Evolutionary conservation across 2,888 invertebrate genomes (phyloP).

Genomic region (Siphonodentalium dalli): DNA sequence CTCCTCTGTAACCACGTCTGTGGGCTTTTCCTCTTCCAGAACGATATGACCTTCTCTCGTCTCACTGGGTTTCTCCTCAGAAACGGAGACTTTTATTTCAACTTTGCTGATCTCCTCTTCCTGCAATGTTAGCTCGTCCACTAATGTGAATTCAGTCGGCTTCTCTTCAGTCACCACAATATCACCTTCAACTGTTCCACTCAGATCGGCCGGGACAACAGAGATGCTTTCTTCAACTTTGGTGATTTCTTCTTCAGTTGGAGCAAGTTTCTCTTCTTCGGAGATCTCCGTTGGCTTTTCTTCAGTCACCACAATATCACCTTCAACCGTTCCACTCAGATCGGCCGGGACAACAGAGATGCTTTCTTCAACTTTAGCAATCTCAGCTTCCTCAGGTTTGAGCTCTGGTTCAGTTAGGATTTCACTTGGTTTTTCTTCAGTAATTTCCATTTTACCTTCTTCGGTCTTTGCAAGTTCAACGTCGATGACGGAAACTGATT

Average conservation of each 20-base stretch:
- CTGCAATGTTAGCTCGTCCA: neutral
- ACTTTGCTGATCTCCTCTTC: conserved; percentile 3
- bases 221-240: neutral
- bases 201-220: no score
- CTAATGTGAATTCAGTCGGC: neutral
- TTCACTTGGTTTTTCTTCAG: neutral
- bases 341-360: no score
- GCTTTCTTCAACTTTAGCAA: neutral
- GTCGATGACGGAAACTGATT: no score
- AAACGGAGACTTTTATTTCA: conserved; percentile 15
- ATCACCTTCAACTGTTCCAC: neutral
- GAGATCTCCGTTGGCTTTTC: neutral
- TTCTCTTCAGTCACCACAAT: neutral
- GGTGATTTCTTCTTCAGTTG: conserved; percentile 1
- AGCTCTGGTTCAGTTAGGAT: conserved; percentile 1
- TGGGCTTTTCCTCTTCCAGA: neutral
- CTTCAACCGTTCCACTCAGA: neutral
- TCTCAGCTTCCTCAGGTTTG: neutral
- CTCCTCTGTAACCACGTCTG: neutral
- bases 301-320: neutral
- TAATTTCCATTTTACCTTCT: no score
- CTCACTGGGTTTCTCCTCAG: no score
- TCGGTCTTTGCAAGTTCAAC: no score
- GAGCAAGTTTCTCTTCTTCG: conserved; percentile 1
- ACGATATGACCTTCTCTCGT: neutral